Evolutionary conservation across 2,797 vertebrate genomes (phyloP).

Genomic region (Gallinago stenura): DNA sequence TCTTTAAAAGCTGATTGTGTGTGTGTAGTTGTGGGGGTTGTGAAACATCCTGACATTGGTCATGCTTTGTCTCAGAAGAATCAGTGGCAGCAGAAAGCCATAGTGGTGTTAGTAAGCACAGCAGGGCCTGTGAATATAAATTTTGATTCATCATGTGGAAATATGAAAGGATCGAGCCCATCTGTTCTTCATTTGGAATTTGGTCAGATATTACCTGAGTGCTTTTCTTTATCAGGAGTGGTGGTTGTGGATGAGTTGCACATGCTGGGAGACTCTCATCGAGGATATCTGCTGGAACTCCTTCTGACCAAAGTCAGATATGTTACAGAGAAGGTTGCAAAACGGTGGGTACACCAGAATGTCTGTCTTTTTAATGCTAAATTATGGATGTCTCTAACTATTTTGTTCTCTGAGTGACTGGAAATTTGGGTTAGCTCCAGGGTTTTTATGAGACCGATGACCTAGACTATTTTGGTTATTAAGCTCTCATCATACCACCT

Average conservation of each 20-base stretch:
- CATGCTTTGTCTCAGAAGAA: not conserved
- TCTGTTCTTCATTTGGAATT: not conserved
- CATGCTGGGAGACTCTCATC: slow-evolving; percentile 93
- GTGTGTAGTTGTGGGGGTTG: not conserved
- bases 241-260: slow-evolving; percentile 97
- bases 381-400: not conserved
- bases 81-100: not conserved
- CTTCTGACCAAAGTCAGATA: slow-evolving; percentile 94
- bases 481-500: not conserved
- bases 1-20: not conserved
- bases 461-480: slow-evolving; percentile 7
- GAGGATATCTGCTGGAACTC: slow-evolving; percentile 95
- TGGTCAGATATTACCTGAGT: not conserved
- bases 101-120: not conserved
- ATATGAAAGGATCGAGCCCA: rapidly evolving
- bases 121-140: not conserved
- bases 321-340: slow-evolving; percentile 81
- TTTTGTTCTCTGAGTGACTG: not conserved
- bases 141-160: not conserved
- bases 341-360: slow-evolving; percentile 69
- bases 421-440: not conserved
- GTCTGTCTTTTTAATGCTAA: not conserved
- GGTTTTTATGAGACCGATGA: not conserved
- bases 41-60: not conserved
- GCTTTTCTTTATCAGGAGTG: slow-evolving; percentile 83